Evolutionary conservation across 1,140 invertebrate genomes (phyloP).

Genomic region (Pogonognathellus flavescens): DNA sequence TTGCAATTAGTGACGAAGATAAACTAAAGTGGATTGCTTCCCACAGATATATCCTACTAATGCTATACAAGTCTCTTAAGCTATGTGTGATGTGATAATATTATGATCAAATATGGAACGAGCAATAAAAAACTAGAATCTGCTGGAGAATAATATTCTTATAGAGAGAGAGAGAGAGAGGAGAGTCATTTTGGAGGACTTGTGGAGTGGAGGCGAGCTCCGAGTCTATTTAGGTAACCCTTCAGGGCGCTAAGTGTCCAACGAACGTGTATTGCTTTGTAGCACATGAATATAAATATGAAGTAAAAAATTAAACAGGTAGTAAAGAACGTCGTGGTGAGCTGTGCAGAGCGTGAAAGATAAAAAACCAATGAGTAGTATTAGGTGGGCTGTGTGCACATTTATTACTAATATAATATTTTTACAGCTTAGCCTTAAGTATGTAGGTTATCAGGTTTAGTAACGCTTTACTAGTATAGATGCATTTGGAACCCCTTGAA

Average conservation of each 20-base stretch:
- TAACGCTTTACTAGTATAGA: not conserved
- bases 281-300: not conserved
- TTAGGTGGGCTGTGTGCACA: not conserved
- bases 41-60: not conserved
- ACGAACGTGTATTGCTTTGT: slow-evolving; percentile 22
- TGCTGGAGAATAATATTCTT: no score
- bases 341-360: not conserved
- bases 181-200: slow-evolving; percentile 8
- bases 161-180: not conserved
- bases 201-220: slow-evolving; percentile 22
- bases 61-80: no score
- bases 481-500: not conserved
- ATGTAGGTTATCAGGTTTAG: no score
- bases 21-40: not conserved
- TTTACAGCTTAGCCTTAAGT: no score
- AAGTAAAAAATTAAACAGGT: slow-evolving; percentile 23
- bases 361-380: not conserved
- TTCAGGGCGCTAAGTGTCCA: slow-evolving; percentile 25
- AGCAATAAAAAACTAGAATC: no score
- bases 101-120: no score
- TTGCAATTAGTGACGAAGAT: slow-evolving; percentile 11
- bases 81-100: no score
- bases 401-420: no score
- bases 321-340: not conserved
- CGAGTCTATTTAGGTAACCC: slow-evolving; percentile 33